Percentiles rank a stretch among this genome's conserved stretches.
Conservation (phyloP, 2,888 invertebrate genomes). For the Conistra vaccinii region DNA sequence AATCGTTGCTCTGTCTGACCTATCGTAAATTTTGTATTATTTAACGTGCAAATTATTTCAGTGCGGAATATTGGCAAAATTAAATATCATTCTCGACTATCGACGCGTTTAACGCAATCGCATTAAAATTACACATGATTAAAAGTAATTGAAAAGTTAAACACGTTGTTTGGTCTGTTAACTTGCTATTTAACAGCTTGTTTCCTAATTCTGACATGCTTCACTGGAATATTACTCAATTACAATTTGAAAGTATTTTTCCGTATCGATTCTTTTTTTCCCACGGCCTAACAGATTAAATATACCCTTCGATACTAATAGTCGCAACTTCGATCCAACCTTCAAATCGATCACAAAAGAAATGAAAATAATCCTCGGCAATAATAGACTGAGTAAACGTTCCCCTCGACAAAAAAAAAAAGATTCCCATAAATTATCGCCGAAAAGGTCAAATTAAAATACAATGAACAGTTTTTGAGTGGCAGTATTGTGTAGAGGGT, state of each 20-base stretch:
- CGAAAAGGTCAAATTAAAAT: conserved; percentile 91
- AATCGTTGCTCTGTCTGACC: conserved; percentile 58
- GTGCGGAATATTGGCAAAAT: conserved; percentile 38
- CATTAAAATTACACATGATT: conserved; percentile 47
- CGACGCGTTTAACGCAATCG: conserved; percentile 42
- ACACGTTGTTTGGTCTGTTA: conserved; percentile 47
- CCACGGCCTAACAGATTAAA: conserved; percentile 69
- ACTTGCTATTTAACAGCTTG: conserved; percentile 45
- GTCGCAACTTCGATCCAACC: conserved; percentile 74
- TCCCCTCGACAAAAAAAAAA: conserved; percentile 81
- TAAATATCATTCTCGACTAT: conserved; percentile 38
- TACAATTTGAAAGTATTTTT: conserved; percentile 43
- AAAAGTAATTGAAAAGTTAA: conserved; percentile 54
- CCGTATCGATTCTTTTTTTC: conserved; percentile 61
- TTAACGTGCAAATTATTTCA: conserved; percentile 44
- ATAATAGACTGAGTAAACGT: conserved; percentile 89
- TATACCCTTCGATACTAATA: conserved; percentile 69
- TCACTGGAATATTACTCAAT: conserved; percentile 47
- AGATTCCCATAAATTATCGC: conserved; percentile 90
- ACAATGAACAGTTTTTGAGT: conserved; percentile 91
- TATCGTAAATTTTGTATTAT: conserved; percentile 51
- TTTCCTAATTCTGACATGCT: conserved; percentile 38
- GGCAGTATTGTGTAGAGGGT: conserved; percentile 89
- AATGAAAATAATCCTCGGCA: conserved; percentile 84
- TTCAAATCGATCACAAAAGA: conserved; percentile 83